Evolutionary conservation across 1,140 invertebrate species (phyloP).

Genomic region (Pogonus chalceus): DNA sequence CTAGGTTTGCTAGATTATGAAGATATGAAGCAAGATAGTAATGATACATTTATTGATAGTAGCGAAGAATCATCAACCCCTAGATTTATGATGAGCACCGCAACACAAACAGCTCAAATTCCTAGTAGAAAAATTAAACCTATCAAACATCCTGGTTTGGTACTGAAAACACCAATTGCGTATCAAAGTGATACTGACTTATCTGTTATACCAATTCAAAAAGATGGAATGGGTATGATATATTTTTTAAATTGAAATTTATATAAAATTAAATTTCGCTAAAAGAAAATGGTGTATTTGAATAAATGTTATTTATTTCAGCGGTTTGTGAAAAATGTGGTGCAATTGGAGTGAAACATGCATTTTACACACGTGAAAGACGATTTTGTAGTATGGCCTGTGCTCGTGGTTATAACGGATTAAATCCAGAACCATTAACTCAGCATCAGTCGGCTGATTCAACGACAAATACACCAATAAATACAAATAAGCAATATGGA

Average conservation of each 20-base stretch:
- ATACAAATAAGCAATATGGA: slow-evolving; percentile 24
- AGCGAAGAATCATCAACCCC: slow-evolving; percentile 34
- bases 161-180: slow-evolving; percentile 68
- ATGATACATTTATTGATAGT: slow-evolving; percentile 28
- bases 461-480: neutral
- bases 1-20: slow-evolving; percentile 31
- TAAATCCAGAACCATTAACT: slow-evolving; percentile 26
- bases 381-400: slow-evolving; percentile 69
- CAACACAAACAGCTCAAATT: slow-evolving; percentile 44
- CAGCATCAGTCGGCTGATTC: slow-evolving; percentile 32
- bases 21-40: slow-evolving; percentile 33
- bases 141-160: slow-evolving; percentile 61
- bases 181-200: slow-evolving; percentile 69
- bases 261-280: neutral
- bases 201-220: slow-evolving; percentile 67
- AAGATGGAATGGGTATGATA: slow-evolving; percentile 69
- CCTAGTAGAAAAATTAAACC: slow-evolving; percentile 60
- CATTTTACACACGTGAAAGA: slow-evolving; percentile 79
- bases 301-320: slow-evolving; percentile 33
- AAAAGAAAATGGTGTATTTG: slow-evolving; percentile 1
- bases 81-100: slow-evolving; percentile 42
- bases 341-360: slow-evolving; percentile 78
- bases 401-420: slow-evolving; percentile 44
- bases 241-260: neutral
- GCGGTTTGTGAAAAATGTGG: slow-evolving; percentile 84